Evolutionary conservation across 2,797 vertebrate genomes (phyloP).

Genomic region (Hapalemur alaotrensis): DNA sequence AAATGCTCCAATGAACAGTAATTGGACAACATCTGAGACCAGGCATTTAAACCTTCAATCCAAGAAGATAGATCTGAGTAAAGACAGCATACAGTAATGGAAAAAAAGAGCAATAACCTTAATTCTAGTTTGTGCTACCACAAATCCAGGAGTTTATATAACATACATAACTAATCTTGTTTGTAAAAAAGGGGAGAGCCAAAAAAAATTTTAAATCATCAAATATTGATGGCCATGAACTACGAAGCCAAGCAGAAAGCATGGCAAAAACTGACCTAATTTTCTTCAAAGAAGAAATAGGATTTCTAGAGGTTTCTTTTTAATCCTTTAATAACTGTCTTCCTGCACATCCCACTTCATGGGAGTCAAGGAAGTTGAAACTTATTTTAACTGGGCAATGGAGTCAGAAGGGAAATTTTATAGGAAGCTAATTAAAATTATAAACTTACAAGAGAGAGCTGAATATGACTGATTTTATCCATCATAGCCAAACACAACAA

Average conservation of each 20-base stretch:
- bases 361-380: constrained; percentile 20
- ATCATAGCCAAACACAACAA: constrained; percentile 53
- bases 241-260: constrained; percentile 46
- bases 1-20: background rate
- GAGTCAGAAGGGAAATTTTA: constrained; percentile 40
- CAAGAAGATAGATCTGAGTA: background rate
- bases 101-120: constrained; percentile 43
- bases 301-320: constrained; percentile 35
- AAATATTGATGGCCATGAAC: constrained; percentile 31
- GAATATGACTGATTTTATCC: constrained; percentile 12
- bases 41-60: constrained; percentile 20
- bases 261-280: constrained; percentile 34
- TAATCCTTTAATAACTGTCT: constrained; percentile 65
- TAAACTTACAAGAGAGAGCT: background rate
- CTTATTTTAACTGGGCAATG: constrained; percentile 30
- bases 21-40: background rate
- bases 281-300: constrained; percentile 58
- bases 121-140: constrained; percentile 50
- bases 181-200: constrained; percentile 12
- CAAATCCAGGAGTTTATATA: constrained; percentile 41
- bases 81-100: constrained; percentile 32
- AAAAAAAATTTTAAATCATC: constrained; percentile 41
- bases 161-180: constrained; percentile 39
- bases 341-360: constrained; percentile 47
- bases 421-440: constrained; percentile 56